These are phyloP conservation scores for Nomia melanderi DNA, from an alignment of 1,140 invertebrate species.

Conservation along the genomic window DNA sequence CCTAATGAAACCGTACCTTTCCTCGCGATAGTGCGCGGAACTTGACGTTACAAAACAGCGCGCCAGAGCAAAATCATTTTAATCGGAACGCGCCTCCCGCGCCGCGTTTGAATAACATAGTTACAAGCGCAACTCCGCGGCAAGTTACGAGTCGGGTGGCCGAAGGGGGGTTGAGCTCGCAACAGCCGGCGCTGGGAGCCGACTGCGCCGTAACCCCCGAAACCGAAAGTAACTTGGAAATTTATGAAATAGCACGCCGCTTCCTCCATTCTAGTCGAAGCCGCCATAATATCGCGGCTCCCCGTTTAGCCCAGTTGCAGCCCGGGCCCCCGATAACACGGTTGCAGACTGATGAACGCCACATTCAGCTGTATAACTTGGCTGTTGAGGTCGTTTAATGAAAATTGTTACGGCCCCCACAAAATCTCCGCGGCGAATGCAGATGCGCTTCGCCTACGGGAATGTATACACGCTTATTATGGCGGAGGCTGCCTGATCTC, in stretches of 20 bases:
- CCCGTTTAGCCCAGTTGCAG: slow-evolving; percentile 1
- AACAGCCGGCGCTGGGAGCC: not conserved
- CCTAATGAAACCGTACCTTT: too few relatives aligned
- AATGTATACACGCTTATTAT: slow-evolving; percentile 23
- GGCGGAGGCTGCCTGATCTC: not conserved
- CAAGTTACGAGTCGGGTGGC: slow-evolving; percentile 21
- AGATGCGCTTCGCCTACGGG: slow-evolving; percentile 32
- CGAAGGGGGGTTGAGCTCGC: not conserved
- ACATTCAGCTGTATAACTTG: slow-evolving; percentile 47
- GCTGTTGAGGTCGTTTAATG: slow-evolving; percentile 46
- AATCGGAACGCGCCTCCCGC: slow-evolving; percentile 22
- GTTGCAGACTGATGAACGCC: slow-evolving; percentile 36
- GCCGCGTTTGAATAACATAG: slow-evolving; percentile 44
- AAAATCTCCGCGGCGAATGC: slow-evolving; percentile 43
- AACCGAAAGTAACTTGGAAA: slow-evolving; percentile 62
- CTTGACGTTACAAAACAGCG: not conserved
- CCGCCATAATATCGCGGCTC: slow-evolving; percentile 37
- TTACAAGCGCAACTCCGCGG: slow-evolving; percentile 20
- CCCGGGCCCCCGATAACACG: slow-evolving; percentile 29
- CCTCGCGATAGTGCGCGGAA: too few relatives aligned
- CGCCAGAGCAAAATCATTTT: slow-evolving; percentile 17
- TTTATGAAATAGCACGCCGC: slow-evolving; percentile 51
- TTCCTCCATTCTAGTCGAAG: slow-evolving; percentile 7
- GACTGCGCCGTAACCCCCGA: slow-evolving; percentile 1
- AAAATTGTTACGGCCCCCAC: slow-evolving; percentile 52